phyloP scores from a whole-genome alignment of 2,888 invertebrate species.

The Ceratothoa steindachneri region DNA sequence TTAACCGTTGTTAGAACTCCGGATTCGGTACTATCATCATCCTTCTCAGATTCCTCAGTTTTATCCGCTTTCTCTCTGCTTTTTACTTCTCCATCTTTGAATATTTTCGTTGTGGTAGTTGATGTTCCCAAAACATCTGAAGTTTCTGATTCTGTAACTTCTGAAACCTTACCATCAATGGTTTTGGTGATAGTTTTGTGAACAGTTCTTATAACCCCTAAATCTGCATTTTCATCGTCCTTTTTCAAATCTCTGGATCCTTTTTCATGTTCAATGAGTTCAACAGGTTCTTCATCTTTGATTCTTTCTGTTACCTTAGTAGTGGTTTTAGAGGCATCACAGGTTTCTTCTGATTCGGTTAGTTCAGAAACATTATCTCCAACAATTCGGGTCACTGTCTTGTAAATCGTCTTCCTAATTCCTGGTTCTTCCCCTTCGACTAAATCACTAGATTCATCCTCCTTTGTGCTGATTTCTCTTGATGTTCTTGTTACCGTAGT shows the following conservation, averaged over 20 bases:
- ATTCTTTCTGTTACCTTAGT: slow-evolving; percentile 6
- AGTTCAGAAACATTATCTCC: neutral
- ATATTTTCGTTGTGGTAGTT: no score
- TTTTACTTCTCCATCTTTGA: no score
- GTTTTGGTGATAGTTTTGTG: no score
- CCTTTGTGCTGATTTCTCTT: neutral
- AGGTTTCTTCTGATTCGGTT: neutral
- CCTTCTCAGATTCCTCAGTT: no score
- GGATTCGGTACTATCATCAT: no score
- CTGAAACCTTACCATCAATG: no score
- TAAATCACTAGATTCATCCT: neutral
- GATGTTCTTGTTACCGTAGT: neutral
- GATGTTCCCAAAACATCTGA: no score
- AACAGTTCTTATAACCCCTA: no score
- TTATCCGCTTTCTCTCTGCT: no score
- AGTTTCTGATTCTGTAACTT: no score
- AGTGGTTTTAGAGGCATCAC: slow-evolving; percentile 12
- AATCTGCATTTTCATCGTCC: no score
- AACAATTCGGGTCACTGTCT: neutral
- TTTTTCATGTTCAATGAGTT: neutral
- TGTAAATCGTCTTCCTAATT: neutral
- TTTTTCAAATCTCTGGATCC: neutral
- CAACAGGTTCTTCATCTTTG: slow-evolving; percentile 15
- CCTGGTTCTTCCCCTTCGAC: neutral
- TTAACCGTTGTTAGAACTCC: no score